These are phyloP conservation scores for Masnerella sp. DNA, from an alignment of 2,888 invertebrate species.

Conservation along the genomic window DNA sequence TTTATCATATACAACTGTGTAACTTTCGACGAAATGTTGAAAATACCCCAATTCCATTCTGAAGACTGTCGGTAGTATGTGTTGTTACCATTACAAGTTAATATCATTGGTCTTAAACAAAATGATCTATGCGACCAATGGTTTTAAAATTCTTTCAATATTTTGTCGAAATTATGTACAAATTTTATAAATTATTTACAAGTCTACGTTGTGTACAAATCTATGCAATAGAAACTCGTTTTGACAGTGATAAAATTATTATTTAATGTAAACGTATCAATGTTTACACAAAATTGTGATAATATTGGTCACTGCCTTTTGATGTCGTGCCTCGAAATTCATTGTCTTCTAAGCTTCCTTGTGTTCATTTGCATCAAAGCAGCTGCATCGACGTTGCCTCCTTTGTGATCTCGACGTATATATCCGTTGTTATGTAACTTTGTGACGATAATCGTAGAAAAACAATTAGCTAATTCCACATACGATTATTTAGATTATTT, in stretches of 20 bases:
- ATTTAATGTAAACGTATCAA: slow-evolving; percentile 17
- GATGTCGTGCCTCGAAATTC: slow-evolving; percentile 44
- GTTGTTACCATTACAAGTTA: no score
- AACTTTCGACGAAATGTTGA: background rate
- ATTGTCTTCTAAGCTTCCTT: slow-evolving; percentile 24
- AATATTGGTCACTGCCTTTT: slow-evolving; percentile 42
- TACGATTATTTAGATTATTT: slow-evolving; percentile 6
- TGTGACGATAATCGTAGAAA: slow-evolving; percentile 1
- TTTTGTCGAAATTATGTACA: slow-evolving; percentile 18
- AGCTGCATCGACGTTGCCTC: slow-evolving; percentile 6
- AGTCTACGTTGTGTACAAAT: background rate
- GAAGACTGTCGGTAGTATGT: no score
- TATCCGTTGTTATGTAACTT: slow-evolving; percentile 11
- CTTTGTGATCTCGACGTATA: slow-evolving; percentile 21
- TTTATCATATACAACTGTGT: background rate
- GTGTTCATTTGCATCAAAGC: slow-evolving; percentile 17
- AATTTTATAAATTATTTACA: background rate
- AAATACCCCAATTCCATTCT: no score
- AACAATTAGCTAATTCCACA: background rate
- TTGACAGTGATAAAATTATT: no score
- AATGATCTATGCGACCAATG: background rate
- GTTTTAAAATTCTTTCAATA: slow-evolving; percentile 8
- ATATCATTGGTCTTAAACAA: no score
- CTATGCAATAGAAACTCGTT: no score
- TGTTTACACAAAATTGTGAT: slow-evolving; percentile 24